Base-by-base conservation (phyloP, 2,888 invertebrate species). In the Pyralis farinalis region DNA sequence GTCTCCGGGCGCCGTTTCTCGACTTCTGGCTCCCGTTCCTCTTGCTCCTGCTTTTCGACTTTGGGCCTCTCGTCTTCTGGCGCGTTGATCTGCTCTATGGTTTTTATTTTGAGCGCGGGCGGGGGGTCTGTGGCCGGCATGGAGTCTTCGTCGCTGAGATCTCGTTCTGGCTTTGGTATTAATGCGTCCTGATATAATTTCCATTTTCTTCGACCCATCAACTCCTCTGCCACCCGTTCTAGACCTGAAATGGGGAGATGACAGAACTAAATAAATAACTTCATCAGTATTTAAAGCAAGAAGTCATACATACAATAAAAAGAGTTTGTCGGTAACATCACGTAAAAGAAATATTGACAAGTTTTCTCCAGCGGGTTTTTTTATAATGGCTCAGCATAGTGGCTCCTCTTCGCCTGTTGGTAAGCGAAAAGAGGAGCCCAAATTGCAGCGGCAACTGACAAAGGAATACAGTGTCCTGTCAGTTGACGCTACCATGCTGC, bases 151-250 rank as follows among this genome's bases (percentile, higher is more conserved):
- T 83, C 84, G 82, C 83, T 86, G 57, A 81, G 68, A 41, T 82
- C 84, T 56, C 66, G 81, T 52, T 86, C 87, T 66, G 56, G 71
- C 64, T 80, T 81, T 70, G 85, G 84, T 67, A 87, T 75, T 83
- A 91, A 83, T 64, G 90, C 90, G 91, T 96, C 95, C 93, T 96
- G 96, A 90, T 95, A 96, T 91, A 95, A 93, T 93, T 95, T 95
- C 96, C 96, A 96, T 96, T 94, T 96, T 94, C 96, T 94, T 92
- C 95, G 95, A 92, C 96, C 96, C 96, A 96, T 96, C 93, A 96
- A 95, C 95, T 96, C 96, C 92, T 96, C 96, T 92, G 96, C 96
- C 92, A 96, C 95, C 92, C 96, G 94, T 95, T 96, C 96, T 95
- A 96, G 93, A 93, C 96, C 96, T 96, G 89, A 41, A 92, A 80